Percentiles rank a stretch among this genome's conserved stretches.
phyloP scores from a whole-genome alignment of 1,140 invertebrate species.

The Metopolophium dirhodum region DNA sequence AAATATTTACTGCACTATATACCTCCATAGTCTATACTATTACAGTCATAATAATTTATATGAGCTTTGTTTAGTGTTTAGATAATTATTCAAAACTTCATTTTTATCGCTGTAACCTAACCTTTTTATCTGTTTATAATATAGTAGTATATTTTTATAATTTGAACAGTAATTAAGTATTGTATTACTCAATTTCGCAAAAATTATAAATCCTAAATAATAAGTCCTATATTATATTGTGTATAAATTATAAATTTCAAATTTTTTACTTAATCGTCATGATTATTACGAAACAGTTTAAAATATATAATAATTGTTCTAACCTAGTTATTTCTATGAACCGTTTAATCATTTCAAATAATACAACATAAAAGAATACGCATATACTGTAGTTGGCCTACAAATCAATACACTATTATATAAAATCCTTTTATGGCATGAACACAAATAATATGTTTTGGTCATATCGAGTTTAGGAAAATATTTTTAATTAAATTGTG shows the following conservation, averaged over 20 bases:
- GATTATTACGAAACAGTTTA: neutral
- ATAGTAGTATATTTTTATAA: neutral
- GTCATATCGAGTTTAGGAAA: neutral
- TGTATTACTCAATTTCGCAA: neutral
- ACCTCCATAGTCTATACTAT: neutral
- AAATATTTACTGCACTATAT: neutral
- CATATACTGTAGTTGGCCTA: neutral
- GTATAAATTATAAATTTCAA: neutral
- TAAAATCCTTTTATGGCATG: conserved; percentile 33
- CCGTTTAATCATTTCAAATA: neutral
- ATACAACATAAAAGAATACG: neutral
- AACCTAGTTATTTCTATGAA: neutral
- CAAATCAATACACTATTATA: neutral
- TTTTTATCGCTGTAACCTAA: conserved; percentile 21
- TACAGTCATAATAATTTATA: neutral
- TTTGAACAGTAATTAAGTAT: neutral
- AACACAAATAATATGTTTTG: conserved; percentile 14
- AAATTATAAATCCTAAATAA: neutral
- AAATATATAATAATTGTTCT: neutral
- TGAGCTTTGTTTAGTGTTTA: neutral
- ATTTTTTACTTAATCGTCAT: neutral
- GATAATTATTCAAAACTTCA: conserved; percentile 4
- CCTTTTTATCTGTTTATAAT: conserved; percentile 2
- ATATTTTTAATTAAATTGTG: neutral
- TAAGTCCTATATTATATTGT: neutral